These are phyloP conservation scores for Myotis daubentonii DNA, from an alignment of 2,797 vertebrate genomes.

Conservation along the genomic window DNA sequence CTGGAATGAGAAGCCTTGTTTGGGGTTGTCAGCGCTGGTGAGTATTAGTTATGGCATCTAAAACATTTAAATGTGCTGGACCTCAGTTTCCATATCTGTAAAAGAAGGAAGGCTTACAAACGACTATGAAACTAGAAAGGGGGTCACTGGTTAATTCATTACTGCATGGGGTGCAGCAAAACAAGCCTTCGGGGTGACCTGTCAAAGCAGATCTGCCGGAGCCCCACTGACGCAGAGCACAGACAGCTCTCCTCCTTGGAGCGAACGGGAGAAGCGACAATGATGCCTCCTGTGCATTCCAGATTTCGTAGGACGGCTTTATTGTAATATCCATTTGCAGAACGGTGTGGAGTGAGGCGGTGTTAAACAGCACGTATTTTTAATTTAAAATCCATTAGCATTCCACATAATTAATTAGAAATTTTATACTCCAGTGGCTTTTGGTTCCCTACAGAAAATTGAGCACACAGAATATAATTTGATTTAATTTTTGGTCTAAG, in stretches of 20 bases:
- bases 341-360: slow-evolving; percentile 72
- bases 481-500: slow-evolving; percentile 87
- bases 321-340: slow-evolving; percentile 77
- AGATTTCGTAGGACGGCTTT: slow-evolving; percentile 63
- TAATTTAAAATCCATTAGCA: slow-evolving; percentile 88
- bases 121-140: background rate
- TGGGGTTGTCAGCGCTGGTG: background rate
- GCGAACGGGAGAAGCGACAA: slow-evolving; percentile 49
- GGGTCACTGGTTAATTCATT: background rate
- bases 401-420: slow-evolving; percentile 88
- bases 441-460: slow-evolving; percentile 86
- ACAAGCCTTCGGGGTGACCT: background rate
- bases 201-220: background rate
- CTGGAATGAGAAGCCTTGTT: background rate
- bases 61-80: background rate
- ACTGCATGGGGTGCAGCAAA: background rate
- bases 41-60: background rate
- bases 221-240: background rate
- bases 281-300: slow-evolving; percentile 40
- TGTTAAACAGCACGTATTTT: slow-evolving; percentile 85
- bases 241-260: background rate
- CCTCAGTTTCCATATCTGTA: background rate
- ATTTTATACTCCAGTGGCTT: slow-evolving; percentile 86
- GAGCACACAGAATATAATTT: slow-evolving; percentile 86
- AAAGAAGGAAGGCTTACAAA: background rate